phyloP scores from a whole-genome alignment of 2,113 vertebrate species.

The Centrocercus urophasianus region DNA sequence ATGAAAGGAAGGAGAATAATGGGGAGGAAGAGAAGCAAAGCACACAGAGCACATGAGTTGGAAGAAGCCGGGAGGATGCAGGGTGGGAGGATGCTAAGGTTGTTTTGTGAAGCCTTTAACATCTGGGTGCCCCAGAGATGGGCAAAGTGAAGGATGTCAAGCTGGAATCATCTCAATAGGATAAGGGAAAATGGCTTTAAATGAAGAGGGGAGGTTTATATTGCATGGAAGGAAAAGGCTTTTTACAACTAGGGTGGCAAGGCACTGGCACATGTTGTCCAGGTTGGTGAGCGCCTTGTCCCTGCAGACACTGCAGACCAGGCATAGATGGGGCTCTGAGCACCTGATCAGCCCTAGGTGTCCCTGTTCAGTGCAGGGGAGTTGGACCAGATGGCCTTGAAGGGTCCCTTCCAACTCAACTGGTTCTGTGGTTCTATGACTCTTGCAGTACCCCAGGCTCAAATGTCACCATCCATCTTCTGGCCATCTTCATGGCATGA shows the following conservation, averaged over 20 bases:
- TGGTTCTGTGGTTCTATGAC: background rate
- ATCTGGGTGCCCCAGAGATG: background rate
- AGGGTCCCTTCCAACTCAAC: no score
- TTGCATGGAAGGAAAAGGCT: no score
- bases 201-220: no score
- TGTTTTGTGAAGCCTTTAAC: background rate
- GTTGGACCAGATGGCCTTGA: no score
- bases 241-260: no score
- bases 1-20: background rate
- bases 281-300: no score
- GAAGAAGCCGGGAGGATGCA: background rate
- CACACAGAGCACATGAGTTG: accelerated
- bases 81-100: background rate
- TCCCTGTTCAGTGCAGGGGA: no score
- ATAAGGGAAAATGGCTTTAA: no score
- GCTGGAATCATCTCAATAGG: background rate
- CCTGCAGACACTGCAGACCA: no score
- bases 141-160: background rate
- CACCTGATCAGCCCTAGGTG: no score
- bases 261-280: no score
- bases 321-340: no score
- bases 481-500: accelerated
- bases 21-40: background rate
- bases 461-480: background rate
- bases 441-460: background rate